Evolutionary conservation across 1,140 invertebrate genomes (phyloP).

Genomic region (Papilio aristodemus): DNA sequence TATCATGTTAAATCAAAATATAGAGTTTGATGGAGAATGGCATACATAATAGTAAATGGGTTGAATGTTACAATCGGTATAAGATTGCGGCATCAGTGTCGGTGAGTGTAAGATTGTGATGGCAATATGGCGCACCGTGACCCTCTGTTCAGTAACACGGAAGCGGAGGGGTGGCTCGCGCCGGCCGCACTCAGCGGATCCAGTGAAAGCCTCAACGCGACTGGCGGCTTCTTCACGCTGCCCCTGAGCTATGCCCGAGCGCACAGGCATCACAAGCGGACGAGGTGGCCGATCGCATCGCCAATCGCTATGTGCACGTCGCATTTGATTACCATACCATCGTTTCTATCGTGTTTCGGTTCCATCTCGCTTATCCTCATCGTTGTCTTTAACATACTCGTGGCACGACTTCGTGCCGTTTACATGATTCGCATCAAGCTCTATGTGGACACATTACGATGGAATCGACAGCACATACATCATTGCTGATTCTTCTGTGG

Average conservation of each 20-base stretch:
- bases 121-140: constrained; percentile 35
- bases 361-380: constrained; percentile 41
- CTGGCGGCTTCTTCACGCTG: constrained; percentile 81
- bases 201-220: constrained; percentile 75
- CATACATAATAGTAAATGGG: neutral
- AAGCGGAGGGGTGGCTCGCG: constrained; percentile 58
- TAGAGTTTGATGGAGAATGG: neutral
- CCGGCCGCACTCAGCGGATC: constrained; percentile 61
- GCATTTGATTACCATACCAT: constrained; percentile 46
- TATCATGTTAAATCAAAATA: neutral
- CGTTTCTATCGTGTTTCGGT: constrained; percentile 46
- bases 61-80: neutral
- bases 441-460: constrained; percentile 26
- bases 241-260: constrained; percentile 83
- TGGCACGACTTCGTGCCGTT: constrained; percentile 15
- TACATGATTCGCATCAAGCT: neutral
- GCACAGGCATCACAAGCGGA: constrained; percentile 83
- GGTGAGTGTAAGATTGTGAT: neutral
- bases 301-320: constrained; percentile 57
- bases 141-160: constrained; percentile 55
- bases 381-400: neutral
- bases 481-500: constrained; percentile 47
- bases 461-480: constrained; percentile 43
- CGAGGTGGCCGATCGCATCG: constrained; percentile 75
- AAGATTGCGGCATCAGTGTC: neutral